phyloP scores from a whole-genome alignment of 2,888 invertebrate genomes.

The Ormyrus rosae region DNA sequence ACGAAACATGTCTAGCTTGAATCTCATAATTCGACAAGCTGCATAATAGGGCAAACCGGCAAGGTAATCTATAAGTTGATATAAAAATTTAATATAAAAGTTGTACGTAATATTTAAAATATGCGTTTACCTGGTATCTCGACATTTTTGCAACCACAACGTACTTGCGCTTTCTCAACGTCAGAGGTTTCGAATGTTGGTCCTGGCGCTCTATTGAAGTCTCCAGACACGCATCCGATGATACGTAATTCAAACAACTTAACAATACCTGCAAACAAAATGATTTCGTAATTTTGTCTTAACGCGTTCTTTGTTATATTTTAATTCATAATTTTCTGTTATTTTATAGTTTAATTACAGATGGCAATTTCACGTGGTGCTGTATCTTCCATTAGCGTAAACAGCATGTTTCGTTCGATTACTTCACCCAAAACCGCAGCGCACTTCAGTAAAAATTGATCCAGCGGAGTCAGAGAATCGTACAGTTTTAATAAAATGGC shows the following conservation, averaged over 20 bases:
- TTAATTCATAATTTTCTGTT: neutral
- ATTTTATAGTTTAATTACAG: slow-evolving; percentile 71
- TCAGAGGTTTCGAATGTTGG: slow-evolving; percentile 67
- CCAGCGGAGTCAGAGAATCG: slow-evolving; percentile 81
- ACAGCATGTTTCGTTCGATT: slow-evolving; percentile 80
- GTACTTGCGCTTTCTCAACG: slow-evolving; percentile 65
- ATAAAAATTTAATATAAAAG: no score
- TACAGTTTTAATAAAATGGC: slow-evolving; percentile 81
- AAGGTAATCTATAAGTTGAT: slow-evolving; percentile 73
- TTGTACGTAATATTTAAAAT: no score
- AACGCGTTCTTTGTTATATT: neutral
- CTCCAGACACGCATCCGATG: slow-evolving; percentile 80
- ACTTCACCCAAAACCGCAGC: slow-evolving; percentile 81
- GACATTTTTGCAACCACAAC: slow-evolving; percentile 75
- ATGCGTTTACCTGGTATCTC: slow-evolving; percentile 69
- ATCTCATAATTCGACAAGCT: slow-evolving; percentile 81
- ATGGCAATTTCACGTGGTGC: slow-evolving; percentile 77
- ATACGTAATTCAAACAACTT: slow-evolving; percentile 80
- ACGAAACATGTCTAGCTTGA: slow-evolving; percentile 78
- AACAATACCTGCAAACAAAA: slow-evolving; percentile 76
- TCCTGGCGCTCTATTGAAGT: slow-evolving; percentile 77
- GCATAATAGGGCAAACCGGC: slow-evolving; percentile 80
- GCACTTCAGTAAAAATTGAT: slow-evolving; percentile 82
- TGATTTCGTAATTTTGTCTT: neutral
- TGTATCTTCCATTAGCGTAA: slow-evolving; percentile 78